Percentiles rank a stretch among this genome's conserved stretches.
Evolutionary conservation across 2,888 invertebrate genomes (phyloP).

Genomic region (Chloromyia formosa): DNA sequence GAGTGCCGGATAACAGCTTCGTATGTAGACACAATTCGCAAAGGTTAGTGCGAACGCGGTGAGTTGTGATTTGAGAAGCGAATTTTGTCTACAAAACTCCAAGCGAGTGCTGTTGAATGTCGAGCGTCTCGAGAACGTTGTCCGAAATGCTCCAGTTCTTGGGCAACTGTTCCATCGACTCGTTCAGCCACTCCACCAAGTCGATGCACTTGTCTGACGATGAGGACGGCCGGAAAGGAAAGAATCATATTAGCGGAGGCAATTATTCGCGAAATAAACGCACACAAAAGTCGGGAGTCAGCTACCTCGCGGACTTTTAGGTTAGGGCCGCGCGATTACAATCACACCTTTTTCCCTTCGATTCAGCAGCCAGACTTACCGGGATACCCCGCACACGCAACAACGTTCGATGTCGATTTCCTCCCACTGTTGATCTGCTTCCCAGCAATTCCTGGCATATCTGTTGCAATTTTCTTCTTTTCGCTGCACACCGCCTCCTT

Average conservation of each 20-base stretch:
- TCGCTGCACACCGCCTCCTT: too few relatives aligned
- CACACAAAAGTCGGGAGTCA: neutral
- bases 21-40: conserved; percentile 91
- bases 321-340: too few relatives aligned
- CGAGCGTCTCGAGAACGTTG: conserved; percentile 89
- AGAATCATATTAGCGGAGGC: too few relatives aligned
- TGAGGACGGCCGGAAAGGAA: too few relatives aligned
- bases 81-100: conserved; percentile 89
- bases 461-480: too few relatives aligned
- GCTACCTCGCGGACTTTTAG: conserved; percentile 26
- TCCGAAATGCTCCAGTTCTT: conserved; percentile 87
- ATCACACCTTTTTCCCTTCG: too few relatives aligned
- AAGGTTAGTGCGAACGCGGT: conserved; percentile 92
- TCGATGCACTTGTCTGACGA: conserved; percentile 77
- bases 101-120: conserved; percentile 89
- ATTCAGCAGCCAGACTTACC: too few relatives aligned
- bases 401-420: too few relatives aligned
- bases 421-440: too few relatives aligned
- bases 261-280: neutral
- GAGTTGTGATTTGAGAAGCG: conserved; percentile 87
- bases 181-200: conserved; percentile 76
- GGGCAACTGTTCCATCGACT: conserved; percentile 81
- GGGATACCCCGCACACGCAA: too few relatives aligned
- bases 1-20: conserved; percentile 90
- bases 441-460: too few relatives aligned